phyloP scores from a whole-genome alignment of 2,797 vertebrate genomes.

The Pyrrhura leucotis region DNA sequence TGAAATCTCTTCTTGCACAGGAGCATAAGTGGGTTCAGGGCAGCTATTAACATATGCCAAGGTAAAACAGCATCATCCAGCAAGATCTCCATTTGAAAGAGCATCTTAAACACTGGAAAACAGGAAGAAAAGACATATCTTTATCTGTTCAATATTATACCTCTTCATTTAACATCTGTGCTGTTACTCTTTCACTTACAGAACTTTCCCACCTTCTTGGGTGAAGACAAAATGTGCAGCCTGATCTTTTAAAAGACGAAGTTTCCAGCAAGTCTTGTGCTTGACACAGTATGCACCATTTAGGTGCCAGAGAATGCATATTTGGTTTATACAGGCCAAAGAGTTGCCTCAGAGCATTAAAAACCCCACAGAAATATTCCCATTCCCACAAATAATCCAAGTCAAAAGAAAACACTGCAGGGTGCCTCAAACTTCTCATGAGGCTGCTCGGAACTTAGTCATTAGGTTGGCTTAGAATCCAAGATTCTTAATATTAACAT shows the following conservation, averaged over 20 bases:
- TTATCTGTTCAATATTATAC: background rate
- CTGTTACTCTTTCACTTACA: background rate
- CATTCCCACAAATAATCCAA: background rate
- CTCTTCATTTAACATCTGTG: slow-evolving; percentile 64
- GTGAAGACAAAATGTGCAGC: background rate
- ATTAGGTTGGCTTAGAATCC: background rate
- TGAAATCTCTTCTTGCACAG: slow-evolving; percentile 45
- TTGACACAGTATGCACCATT: background rate
- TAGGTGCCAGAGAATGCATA: background rate
- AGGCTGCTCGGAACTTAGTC: background rate
- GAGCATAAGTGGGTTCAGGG: slow-evolving; percentile 41
- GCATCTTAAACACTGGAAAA: slow-evolving; percentile 22
- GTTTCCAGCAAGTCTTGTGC: background rate
- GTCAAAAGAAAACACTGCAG: slow-evolving; percentile 1
- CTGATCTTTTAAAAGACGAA: background rate
- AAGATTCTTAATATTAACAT: background rate
- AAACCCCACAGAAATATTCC: background rate
- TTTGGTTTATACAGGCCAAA: background rate
- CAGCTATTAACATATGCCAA: slow-evolving; percentile 61
- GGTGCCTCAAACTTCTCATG: background rate
- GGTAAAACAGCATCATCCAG: slow-evolving; percentile 40
- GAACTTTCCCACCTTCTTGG: background rate
- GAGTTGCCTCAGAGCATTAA: background rate
- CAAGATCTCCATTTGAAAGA: slow-evolving; percentile 23
- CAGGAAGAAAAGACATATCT: background rate